phyloP scores from a whole-genome alignment of 2,113 vertebrate genomes.

The Phyllostomus discolor region DNA sequence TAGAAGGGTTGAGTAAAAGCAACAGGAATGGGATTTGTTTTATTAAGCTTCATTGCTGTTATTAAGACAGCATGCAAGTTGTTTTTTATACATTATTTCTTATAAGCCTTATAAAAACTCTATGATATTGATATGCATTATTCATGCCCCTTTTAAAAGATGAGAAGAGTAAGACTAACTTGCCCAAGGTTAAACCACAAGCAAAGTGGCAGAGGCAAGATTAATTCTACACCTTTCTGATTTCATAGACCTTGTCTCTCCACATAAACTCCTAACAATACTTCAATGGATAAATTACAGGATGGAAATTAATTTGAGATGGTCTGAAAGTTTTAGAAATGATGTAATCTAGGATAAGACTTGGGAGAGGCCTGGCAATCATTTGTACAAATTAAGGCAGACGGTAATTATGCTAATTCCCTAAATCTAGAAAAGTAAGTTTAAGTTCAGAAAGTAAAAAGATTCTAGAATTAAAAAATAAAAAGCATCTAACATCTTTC shows the following conservation, averaged over 20 bases:
- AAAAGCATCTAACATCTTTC: not conserved
- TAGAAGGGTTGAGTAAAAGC: not conserved
- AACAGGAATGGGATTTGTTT: not conserved
- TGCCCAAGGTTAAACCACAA: not conserved
- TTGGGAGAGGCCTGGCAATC: not conserved
- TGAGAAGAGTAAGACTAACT: not conserved
- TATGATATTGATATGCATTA: not conserved
- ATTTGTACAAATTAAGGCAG: not conserved
- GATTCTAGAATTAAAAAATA: not conserved
- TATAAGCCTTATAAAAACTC: not conserved
- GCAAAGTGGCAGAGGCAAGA: not conserved
- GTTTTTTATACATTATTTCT: not conserved
- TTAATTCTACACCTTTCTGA: not conserved
- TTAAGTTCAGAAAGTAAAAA: constrained; percentile 21
- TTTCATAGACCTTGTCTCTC: not conserved
- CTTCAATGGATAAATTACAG: not conserved
- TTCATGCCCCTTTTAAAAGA: not conserved
- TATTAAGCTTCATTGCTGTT: not conserved
- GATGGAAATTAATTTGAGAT: not conserved
- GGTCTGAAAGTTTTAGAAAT: not conserved
- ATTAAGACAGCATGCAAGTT: not conserved
- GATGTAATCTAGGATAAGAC: not conserved
- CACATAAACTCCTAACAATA: not conserved
- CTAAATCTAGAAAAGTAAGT: not conserved
- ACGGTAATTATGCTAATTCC: not conserved